phyloP scores from a whole-genome alignment of 1,140 invertebrate species.

The Sminthurides bifidus region DNA sequence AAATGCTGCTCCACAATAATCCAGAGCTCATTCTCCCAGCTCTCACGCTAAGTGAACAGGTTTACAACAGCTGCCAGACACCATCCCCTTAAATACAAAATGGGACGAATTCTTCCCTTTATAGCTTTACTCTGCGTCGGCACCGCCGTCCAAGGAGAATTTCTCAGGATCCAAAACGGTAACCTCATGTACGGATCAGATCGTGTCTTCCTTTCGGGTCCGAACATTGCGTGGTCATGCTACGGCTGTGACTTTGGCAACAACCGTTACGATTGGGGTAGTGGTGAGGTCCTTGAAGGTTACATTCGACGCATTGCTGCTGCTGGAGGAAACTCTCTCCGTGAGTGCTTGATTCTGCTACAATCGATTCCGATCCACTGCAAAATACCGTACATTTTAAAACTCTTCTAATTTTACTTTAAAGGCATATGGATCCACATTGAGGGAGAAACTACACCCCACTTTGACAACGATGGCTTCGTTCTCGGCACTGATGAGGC shows the following conservation, averaged over 20 bases:
- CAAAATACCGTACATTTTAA: too few species aligned
- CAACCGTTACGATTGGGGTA: conserved; percentile 33
- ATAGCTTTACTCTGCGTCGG: neutral
- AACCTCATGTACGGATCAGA: conserved; percentile 26
- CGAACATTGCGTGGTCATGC: conserved; percentile 39
- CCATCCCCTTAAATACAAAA: too few species aligned
- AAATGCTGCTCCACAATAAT: too few species aligned
- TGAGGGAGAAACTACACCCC: conserved; percentile 36
- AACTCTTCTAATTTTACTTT: neutral
- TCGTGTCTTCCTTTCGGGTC: conserved; percentile 38
- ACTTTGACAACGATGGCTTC: conserved; percentile 29
- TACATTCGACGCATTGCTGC: conserved; percentile 35
- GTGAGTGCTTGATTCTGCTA: too few species aligned
- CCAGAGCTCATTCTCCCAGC: too few species aligned
- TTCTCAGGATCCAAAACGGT: conserved; percentile 7
- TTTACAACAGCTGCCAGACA: too few species aligned
- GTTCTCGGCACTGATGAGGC: conserved; percentile 26
- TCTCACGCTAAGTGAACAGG: too few species aligned
- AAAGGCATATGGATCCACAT: conserved; percentile 40
- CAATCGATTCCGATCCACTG: too few species aligned
- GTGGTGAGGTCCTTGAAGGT: conserved; percentile 32
- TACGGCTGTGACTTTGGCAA: conserved; percentile 36
- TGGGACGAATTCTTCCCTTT: neutral
- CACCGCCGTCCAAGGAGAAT: conserved; percentile 6
- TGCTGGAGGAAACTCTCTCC: conserved; percentile 38